Percentiles rank a stretch among this genome's conserved stretches.
Conservation (phyloP, 1,140 invertebrate species). For the Lepidurus couesii region DNA sequence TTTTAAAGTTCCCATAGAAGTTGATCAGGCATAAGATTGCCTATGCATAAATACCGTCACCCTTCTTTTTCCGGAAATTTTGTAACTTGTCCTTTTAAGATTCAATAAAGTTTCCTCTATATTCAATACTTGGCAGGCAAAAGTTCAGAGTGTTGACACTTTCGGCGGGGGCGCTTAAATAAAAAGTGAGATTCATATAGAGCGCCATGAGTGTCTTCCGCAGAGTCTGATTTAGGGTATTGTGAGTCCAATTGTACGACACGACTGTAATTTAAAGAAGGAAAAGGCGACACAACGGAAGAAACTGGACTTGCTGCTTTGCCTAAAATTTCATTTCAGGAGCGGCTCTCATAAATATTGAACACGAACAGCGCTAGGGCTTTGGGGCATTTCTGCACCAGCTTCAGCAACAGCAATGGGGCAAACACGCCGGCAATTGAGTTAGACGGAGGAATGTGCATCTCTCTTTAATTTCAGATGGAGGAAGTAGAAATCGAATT, state of each 20-base stretch:
- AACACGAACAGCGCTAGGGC: neutral
- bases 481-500: slow-evolving; percentile 7
- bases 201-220: neutral
- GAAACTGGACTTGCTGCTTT: slow-evolving; percentile 4
- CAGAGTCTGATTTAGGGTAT: neutral
- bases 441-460: neutral
- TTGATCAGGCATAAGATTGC: slow-evolving; percentile 14
- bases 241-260: neutral
- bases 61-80: neutral
- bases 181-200: neutral
- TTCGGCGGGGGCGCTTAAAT: neutral
- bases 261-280: neutral
- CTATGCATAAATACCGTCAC: neutral
- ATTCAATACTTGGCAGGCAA: neutral
- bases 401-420: neutral
- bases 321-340: slow-evolving; percentile 3
- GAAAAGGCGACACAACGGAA: neutral
- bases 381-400: neutral
- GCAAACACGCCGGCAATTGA: slow-evolving; percentile 13
- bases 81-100: neutral
- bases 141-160: neutral
- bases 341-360: neutral
- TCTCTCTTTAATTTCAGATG: neutral
- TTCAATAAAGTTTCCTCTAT: neutral
- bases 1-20: neutral